Base-by-base conservation (phyloP, 2,113 vertebrate genomes). In the Rhinopomastus cyanomelas region DNA sequence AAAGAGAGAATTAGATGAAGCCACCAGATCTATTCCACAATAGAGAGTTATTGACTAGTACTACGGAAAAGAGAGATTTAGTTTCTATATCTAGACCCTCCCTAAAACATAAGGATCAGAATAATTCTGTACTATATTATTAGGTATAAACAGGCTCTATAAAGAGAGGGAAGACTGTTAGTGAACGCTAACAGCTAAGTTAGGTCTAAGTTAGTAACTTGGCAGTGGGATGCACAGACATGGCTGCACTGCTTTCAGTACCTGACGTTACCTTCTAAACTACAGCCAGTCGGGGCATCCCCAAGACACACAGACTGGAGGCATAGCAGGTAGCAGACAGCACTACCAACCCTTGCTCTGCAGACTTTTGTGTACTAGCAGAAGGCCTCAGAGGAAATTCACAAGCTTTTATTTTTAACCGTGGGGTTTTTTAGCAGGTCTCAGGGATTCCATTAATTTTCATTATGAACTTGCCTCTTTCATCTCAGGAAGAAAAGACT, bases 391-490 rank as follows among this genome's bases (percentile, higher is more conserved):
- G 89, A 82, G 73, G 46, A 87, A 85, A 85, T 91, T 61, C 61
- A 56, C 59, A 64, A 53, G 37, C 27, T 91, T 95, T 95, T 89
- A 52, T 72, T 94, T 92, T 88, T 92, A 88, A 65, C 27, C n/a
- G 59, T 48, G n/a, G 2, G 7, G 55, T 56, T 65, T 68, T 56
- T 32, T 14, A 51, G 51, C n/a, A 53, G 8, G 79, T 68, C 65
- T 86, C 62, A 32, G 87, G 89, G 77, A 89, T 90, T 93, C 85
- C 85, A 91, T 95, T 94, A 91, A 91, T 95, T 96, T 94, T 95
- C 80, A 36, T 86, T 89, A 90, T 90, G 80, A 91, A 69, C 66
- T 90, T 82, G 34, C 26, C 6, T 89, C 64, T 96, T 95, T 96
- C 87, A 95, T 92, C 66, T 96, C 48, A 15, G 78, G 76, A 95